Base-by-base conservation (phyloP, 2,888 invertebrate species). In the Rhodophaea formosa region DNA sequence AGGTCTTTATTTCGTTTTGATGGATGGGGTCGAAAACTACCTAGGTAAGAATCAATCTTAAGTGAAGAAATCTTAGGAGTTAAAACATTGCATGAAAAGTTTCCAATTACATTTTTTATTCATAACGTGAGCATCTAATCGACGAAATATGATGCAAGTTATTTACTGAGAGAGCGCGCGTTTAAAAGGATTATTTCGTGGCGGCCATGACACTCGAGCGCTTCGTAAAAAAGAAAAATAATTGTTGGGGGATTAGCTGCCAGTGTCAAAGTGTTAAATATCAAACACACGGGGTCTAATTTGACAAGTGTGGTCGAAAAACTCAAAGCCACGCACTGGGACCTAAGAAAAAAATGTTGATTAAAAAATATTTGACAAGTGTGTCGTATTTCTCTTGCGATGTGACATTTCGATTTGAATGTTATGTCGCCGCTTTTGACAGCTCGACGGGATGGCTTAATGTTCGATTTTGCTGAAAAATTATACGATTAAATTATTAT, bases 231-330 rank as follows among this genome's bases (percentile, higher is more conserved):
- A 79, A 80, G 70, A 78, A 81, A 83, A 86, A 84, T 84, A 82
- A 83, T 85, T 85, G 85, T 82, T 78, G 73, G 77, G 71, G 88
- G 90, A 90, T 91, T 88, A 91, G 85, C 86, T 86, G 87, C 83
- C 90, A 87, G 90, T 88, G 90, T 90, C 90, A 90, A 90, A 89
- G 90, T 90, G 90, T 91, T 91, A 91, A 91, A 90, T 89, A 88
- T 91, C 88, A 88, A 88, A 88, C 86, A 80, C 80, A 82, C 77
- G 74, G 76, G 74, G 84, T 86, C 88, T 88, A 88, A 89, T 89
- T 88, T 89, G 89, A 91, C 91, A 86, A 82, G 80, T 80, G 84
- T 79, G 79, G 73, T 68, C 76, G 76, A 79, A 82, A 78, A 82
- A 77, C 74, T 78, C 67, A 72, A 73, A 69, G 69, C 71, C 72